Evolutionary conservation across 2,113 vertebrate genomes (phyloP).

Genomic region (Phyllostomus hastatus): DNA sequence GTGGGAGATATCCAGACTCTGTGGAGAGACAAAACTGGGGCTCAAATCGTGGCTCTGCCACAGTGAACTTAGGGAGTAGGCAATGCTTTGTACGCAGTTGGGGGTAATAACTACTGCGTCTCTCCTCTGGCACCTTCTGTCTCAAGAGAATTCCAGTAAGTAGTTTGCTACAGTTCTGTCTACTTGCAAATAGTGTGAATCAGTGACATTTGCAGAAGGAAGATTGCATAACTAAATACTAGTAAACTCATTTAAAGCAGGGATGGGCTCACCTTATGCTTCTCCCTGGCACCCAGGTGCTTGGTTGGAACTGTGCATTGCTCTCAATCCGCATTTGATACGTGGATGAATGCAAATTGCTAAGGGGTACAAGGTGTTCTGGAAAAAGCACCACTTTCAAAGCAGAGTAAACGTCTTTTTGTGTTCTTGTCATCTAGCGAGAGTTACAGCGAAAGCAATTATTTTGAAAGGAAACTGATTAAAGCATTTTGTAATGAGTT

Average conservation of each 20-base stretch:
- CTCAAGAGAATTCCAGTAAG: background rate
- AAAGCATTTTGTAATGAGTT: background rate
- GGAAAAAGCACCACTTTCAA: background rate
- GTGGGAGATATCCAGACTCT: background rate
- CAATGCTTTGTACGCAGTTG: background rate
- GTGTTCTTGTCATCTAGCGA: background rate
- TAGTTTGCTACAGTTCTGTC: background rate
- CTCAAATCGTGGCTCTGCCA: background rate
- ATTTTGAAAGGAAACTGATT: constrained; percentile 16
- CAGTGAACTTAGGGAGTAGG: background rate
- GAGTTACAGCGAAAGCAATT: background rate
- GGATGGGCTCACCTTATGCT: background rate
- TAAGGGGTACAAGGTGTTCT: background rate
- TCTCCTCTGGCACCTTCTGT: background rate
- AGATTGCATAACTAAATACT: background rate
- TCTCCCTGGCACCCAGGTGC: background rate
- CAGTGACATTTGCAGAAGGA: background rate
- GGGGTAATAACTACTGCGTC: background rate
- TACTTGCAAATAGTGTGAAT: background rate
- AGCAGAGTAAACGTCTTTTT: background rate
- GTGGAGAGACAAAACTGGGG: background rate
- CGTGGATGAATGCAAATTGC: background rate
- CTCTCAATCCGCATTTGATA: background rate
- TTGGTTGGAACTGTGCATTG: background rate
- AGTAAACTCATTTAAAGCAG: background rate